Evolutionary conservation across 2,113 vertebrate species (phyloP), one percentile per base, ranked within the genome.

Genomic region (Xiphias gladius): DNA sequence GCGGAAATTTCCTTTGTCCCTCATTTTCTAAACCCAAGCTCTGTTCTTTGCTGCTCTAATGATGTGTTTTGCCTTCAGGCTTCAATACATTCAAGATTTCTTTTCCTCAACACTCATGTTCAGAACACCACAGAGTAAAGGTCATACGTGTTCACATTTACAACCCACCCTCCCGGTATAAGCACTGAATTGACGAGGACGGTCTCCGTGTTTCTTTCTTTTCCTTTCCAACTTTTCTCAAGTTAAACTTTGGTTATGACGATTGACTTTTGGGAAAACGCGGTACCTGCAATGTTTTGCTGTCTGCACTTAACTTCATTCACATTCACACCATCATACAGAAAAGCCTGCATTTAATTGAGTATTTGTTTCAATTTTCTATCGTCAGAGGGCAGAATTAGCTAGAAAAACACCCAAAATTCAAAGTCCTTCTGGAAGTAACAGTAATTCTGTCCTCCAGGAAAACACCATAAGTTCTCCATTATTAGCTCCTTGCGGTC

Each of bases 361-460:
- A 67, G 73, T 73, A 79, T 89, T 91, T 80, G 81, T 87, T 87
- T 85, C 30, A 77, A 83, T 91, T 89, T 89, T 77, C 80, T 66
- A 59, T 74, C 77, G 71, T 89, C 82, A 86, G 68, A 78, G 73
- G 35, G 54, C 68, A 74, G 28, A 76, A 84, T 83, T 39, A 62
- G 74, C 19, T 14, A 11, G 58, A 82, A 80, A 83, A 87, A 66
- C 73, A 79, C 26, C 73, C 6, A 24, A 10, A n/a, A 63, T 46
- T 63, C 41, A 41, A 76, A 84, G 83, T 87, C 79, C 82, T 85
- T 67, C 30, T 72, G 83, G 41, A 62, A 64, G 24, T 43, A 43
- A 8, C 67, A 37, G 76, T 43, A 26, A 52, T 52, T 77, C 80
- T 71, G 80, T 66, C 84, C 87, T 86, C 65, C 71, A 85, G 84